Percentiles rank a stretch among this genome's conserved stretches.
These are phyloP conservation scores for Drosophila novamexicana DNA, from an alignment of 1,140 invertebrate species.

Conservation along the genomic window DNA sequence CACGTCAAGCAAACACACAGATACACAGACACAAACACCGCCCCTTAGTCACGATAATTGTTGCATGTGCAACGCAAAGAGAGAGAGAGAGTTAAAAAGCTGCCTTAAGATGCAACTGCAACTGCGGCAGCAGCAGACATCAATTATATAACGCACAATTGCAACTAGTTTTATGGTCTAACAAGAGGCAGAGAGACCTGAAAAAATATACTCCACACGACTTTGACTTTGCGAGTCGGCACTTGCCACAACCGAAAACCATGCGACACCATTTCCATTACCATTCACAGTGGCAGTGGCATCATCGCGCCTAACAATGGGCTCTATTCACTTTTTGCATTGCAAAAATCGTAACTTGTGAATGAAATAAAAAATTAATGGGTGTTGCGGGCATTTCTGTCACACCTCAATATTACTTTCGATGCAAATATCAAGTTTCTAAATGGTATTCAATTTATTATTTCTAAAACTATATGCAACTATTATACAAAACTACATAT, in stretches of 20 bases:
- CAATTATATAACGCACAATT: conserved; percentile 73
- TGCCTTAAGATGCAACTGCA: conserved; percentile 52
- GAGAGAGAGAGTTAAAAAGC: conserved; percentile 30
- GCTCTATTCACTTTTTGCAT: too few species aligned
- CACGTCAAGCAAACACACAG: conserved; percentile 30
- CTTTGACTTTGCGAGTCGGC: conserved; percentile 65
- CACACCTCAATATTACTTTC: too few species aligned
- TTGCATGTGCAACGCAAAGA: background rate
- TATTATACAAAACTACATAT: too few species aligned
- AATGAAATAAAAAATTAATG: too few species aligned
- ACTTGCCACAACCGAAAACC: conserved; percentile 19
- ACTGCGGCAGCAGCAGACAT: conserved; percentile 25
- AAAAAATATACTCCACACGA: conserved; percentile 45
- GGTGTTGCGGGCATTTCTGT: too few species aligned
- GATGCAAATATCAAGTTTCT: too few species aligned
- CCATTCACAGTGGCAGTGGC: conserved; percentile 34
- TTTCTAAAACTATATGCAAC: too few species aligned
- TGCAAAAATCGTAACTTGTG: too few species aligned
- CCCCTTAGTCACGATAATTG: conserved; percentile 63
- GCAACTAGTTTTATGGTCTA: conserved; percentile 55
- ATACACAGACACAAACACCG: background rate
- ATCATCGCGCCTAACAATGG: conserved; percentile 19
- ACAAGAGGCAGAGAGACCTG: background rate
- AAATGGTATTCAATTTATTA: too few species aligned
- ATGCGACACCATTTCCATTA: conserved; percentile 30